phyloP scores from a whole-genome alignment of 2,113 vertebrate species.

The Ophiodon elongatus region DNA sequence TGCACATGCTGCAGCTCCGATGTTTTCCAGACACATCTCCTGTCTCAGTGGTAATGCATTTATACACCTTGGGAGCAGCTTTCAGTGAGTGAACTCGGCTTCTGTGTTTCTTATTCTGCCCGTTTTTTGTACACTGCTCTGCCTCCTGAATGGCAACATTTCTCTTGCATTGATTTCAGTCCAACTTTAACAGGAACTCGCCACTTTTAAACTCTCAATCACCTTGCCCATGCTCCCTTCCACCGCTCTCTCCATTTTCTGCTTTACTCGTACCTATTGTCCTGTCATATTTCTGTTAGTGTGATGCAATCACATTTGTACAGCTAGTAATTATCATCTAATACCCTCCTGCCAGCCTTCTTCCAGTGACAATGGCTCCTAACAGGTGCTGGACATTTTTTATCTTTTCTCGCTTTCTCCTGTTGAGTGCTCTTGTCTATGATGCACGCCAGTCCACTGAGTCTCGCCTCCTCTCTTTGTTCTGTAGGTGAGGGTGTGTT shows the following conservation, averaged over 20 bases:
- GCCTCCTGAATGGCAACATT: constrained; percentile 34
- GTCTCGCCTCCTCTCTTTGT: constrained; percentile 9
- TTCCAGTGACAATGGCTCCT: constrained; percentile 33
- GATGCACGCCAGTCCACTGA: background rate
- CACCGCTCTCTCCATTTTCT: constrained; percentile 11
- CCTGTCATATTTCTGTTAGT: constrained; percentile 19
- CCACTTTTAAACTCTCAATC: constrained; percentile 50
- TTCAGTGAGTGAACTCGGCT: constrained; percentile 23
- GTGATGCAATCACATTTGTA: constrained; percentile 37
- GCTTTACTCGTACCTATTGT: constrained; percentile 31
- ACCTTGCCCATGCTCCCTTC: constrained; percentile 14
- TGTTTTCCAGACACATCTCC: constrained; percentile 21
- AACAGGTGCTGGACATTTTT: constrained; percentile 23
- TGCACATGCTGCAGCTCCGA: background rate
- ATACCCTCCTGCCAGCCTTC: background rate
- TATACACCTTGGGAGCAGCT: constrained; percentile 8
- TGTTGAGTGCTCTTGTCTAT: background rate
- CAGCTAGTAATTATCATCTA: constrained; percentile 50
- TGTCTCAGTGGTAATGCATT: constrained; percentile 16
- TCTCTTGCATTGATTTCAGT: constrained; percentile 38
- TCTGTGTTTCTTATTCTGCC: constrained; percentile 40
- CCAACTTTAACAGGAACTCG: constrained; percentile 29
- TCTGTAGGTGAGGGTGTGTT: constrained; percentile 13
- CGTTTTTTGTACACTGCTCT: constrained; percentile 25
- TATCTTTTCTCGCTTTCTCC: constrained; percentile 13